These are phyloP conservation scores for Cephonodes hylas DNA, from an alignment of 2,888 invertebrate genomes.

Conservation along the genomic window DNA sequence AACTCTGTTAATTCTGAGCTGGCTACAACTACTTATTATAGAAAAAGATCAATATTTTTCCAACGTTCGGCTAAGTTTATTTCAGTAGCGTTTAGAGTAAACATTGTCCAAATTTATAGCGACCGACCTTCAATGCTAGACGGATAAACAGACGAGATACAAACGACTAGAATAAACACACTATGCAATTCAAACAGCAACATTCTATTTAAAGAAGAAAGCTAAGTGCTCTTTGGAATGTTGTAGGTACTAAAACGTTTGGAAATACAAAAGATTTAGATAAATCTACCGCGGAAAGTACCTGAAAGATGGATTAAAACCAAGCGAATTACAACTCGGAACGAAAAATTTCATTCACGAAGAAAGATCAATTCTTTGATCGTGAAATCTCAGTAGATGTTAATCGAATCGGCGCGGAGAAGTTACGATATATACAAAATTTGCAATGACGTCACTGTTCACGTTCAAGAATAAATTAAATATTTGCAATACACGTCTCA, in stretches of 20 bases:
- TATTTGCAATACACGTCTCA: conserved; percentile 21
- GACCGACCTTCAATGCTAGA: conserved; percentile 45
- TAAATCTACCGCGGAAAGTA: not conserved
- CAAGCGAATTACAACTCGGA: not conserved
- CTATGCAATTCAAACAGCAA: conserved; percentile 34
- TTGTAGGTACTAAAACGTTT: conserved; percentile 10
- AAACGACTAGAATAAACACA: conserved; percentile 51
- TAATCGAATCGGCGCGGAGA: too few relatives aligned
- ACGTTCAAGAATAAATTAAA: not conserved
- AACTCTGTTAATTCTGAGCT: not conserved
- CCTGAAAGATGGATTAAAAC: not conserved
- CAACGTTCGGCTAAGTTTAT: conserved; percentile 17
- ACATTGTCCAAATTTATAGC: conserved; percentile 40
- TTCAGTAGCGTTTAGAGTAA: conserved; percentile 33
- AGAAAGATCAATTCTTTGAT: not conserved
- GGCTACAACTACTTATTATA: not conserved
- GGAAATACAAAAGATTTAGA: not conserved
- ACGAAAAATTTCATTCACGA: not conserved
- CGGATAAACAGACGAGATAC: conserved; percentile 46
- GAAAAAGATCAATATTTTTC: conserved; percentile 10
- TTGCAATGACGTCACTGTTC: conserved; percentile 16
- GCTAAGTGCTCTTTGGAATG: conserved; percentile 22
- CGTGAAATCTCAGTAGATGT: too few relatives aligned
- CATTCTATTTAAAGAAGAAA: conserved; percentile 59
- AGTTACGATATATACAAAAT: not conserved